These are phyloP conservation scores for Piezodorus guildinii DNA, from an alignment of 1,140 invertebrate species.

Conservation along the genomic window DNA sequence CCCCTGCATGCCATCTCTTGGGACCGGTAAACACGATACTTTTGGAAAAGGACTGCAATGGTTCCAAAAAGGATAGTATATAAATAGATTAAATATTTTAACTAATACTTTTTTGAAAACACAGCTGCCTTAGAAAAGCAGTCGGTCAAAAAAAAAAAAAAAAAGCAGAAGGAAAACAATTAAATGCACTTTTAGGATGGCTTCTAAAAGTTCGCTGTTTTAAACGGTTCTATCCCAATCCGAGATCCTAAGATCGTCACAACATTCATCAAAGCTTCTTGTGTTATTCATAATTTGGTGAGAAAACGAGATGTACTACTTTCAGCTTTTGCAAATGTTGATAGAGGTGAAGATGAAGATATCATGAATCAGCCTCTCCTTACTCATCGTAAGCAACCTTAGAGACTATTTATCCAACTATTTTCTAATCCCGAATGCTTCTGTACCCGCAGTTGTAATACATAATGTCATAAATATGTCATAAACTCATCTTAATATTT, in stretches of 20 bases:
- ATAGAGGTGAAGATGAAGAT: too few relatives aligned
- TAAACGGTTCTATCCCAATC: background rate
- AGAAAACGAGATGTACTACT: background rate
- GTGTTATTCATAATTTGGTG: background rate
- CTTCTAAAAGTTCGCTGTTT: conserved; percentile 13
- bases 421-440: background rate
- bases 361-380: background rate
- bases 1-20: too few relatives aligned
- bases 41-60: too few relatives aligned
- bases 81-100: too few relatives aligned
- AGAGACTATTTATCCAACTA: background rate
- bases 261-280: background rate
- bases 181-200: conserved; percentile 22
- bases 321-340: too few relatives aligned
- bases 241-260: background rate
- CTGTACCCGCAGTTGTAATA: background rate
- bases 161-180: conserved; percentile 21
- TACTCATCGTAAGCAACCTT: background rate
- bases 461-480: too few relatives aligned
- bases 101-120: too few relatives aligned
- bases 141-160: too few relatives aligned
- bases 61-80: too few relatives aligned
- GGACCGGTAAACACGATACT: too few relatives aligned
- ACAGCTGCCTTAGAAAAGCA: too few relatives aligned
- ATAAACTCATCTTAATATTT: too few relatives aligned